Percentiles rank a stretch among this genome's conserved stretches.
phyloP scores from a whole-genome alignment of 30 jellyfish, hydroid and myxozoan genomes.

The Aurelia sp. region DNA sequence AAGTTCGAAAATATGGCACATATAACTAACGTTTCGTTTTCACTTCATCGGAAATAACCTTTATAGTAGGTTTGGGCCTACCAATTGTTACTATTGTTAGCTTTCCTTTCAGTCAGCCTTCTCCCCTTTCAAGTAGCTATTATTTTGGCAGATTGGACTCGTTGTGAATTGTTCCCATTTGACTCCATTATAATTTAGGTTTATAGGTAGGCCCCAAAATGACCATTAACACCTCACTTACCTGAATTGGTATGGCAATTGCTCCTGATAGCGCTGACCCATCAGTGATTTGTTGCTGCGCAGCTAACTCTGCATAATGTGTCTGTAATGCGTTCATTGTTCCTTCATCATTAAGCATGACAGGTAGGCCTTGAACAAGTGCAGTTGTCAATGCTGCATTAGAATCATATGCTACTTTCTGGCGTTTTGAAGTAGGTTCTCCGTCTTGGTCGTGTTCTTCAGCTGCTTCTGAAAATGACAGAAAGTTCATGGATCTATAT shows the following conservation, averaged over 20 bases:
- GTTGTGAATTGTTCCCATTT: too few relatives aligned
- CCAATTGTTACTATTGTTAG: too few relatives aligned
- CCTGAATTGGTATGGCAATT: conserved; percentile 98
- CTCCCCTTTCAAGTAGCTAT: too few relatives aligned
- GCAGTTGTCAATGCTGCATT: conserved; percentile 68
- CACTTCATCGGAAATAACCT: too few relatives aligned
- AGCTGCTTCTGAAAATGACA: conserved; percentile 5
- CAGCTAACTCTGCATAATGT: conserved; percentile 78
- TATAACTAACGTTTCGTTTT: too few relatives aligned
- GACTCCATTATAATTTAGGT: too few relatives aligned
- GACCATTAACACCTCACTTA: background rate
- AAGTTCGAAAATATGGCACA: too few relatives aligned
- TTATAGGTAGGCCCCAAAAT: too few relatives aligned
- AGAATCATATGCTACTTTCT: conserved; percentile 60
- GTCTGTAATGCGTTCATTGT: conserved; percentile 67
- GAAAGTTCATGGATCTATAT: too few relatives aligned
- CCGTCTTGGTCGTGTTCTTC: conserved; percentile 8
- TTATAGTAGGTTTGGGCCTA: too few relatives aligned
- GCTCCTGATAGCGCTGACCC: conserved; percentile 92
- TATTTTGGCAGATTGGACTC: too few relatives aligned
- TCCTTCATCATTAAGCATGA: conserved; percentile 79
- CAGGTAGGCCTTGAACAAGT: conserved; percentile 83
- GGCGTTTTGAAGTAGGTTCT: conserved; percentile 73
- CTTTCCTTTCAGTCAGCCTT: too few relatives aligned
- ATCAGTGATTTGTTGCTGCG: conserved; percentile 86